Base-by-base conservation (phyloP, 2,888 invertebrate genomes). In the Tetranychus piercei region DNA sequence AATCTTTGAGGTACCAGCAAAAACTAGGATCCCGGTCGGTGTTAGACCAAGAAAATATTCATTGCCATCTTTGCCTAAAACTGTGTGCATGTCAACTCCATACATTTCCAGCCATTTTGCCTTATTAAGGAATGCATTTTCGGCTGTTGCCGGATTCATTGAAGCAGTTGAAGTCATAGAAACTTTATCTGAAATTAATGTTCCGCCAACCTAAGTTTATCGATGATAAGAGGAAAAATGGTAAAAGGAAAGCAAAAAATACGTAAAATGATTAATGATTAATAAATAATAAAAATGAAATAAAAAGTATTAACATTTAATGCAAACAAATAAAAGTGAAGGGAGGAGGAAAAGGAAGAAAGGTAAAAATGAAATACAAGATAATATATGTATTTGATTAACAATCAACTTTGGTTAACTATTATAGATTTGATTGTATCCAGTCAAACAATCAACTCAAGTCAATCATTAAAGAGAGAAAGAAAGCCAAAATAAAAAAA, bases 21-120 rank as follows among this genome's bases (percentile, higher is more conserved):
- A 99, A 8, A 99, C 96, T 74, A 99, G 86, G 81, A 99, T 94
- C 1, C 99, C 99, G 15, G 96, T 96, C 66, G 99, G 99, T 15
- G 99, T 99, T 76, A 99, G 85, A 1, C 99, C 99, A 75, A 99
- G 85, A 78, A 90, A 90, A 84, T 99, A 99, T 83, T 94, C 92
- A 85, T 92, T 91, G 55, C 92, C 91, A 84, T 99, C 99, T 85
- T 94, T 94, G 73, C 75, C 75, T 97, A 99, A 84, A 96, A 99
- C 92, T 94, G 76, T 79, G 85, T 96, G 94, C 18, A 96, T 97
- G 84, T 97, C 96, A 64, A 97, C 91, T 44, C 96, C 97, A 81
- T 96, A 97, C 0, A 96, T 95, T 83, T 97, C 96, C 75, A 97
- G 85, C 78, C 90, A 88, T 79, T 91, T 89, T 70, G 94, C 93